Percentiles rank a stretch among this genome's conserved stretches.
phyloP scores from a whole-genome alignment of 2,888 invertebrate species.

The Acrobeloides nanus region DNA sequence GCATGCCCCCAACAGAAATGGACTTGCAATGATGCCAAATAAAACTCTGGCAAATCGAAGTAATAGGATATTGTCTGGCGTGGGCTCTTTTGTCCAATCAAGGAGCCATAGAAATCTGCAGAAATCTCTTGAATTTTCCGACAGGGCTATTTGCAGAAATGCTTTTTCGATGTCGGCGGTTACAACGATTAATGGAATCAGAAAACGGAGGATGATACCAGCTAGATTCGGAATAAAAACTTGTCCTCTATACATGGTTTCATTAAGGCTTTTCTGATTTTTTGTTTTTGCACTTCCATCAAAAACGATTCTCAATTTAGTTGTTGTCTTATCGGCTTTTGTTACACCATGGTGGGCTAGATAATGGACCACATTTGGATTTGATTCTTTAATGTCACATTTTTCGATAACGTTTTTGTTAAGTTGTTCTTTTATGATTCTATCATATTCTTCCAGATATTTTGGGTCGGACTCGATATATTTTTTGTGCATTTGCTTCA shows the following conservation, averaged over 20 bases:
- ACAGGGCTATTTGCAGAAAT: slow-evolving; percentile 14
- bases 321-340: slow-evolving; percentile 18
- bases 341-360: slow-evolving; percentile 18
- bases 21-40: slow-evolving; percentile 14
- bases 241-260: slow-evolving; percentile 12
- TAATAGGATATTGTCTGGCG: slow-evolving; percentile 6
- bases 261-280: slow-evolving; percentile 9
- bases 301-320: slow-evolving; percentile 34
- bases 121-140: slow-evolving; percentile 7
- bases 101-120: slow-evolving; percentile 14
- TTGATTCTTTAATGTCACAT: too few species aligned
- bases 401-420: slow-evolving; percentile 4
- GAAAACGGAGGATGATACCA: slow-evolving; percentile 16
- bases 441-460: background rate
- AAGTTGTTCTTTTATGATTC: slow-evolving; percentile 1
- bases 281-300: slow-evolving; percentile 24
- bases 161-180: slow-evolving; percentile 18
- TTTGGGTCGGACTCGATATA: background rate
- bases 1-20: slow-evolving; percentile 12
- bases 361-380: slow-evolving; percentile 8
- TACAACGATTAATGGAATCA: background rate
- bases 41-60: slow-evolving; percentile 15
- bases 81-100: slow-evolving; percentile 8
- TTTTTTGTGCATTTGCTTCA: background rate
- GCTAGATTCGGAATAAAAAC: slow-evolving; percentile 12